Evolutionary conservation across 2,888 invertebrate genomes (phyloP).

Genomic region (Napeogenes inachia): DNA sequence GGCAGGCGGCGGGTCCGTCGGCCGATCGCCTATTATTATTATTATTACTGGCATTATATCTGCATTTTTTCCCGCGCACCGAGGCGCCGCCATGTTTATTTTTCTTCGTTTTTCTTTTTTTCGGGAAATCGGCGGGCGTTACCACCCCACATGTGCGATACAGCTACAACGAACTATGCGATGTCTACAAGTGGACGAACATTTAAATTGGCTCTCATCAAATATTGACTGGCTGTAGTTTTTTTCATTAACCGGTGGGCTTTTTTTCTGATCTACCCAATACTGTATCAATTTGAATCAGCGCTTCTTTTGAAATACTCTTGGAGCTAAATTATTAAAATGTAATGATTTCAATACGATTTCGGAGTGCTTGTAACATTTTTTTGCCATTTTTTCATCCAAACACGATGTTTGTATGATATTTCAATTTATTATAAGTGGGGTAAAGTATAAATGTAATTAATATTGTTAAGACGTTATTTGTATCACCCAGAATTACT

Average conservation of each 20-base stretch:
- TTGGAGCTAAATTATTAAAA: slow-evolving; percentile 28
- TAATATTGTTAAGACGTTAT: no score
- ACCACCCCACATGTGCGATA: slow-evolving; percentile 52
- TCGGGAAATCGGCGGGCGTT: slow-evolving; percentile 61
- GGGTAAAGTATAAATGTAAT: no score
- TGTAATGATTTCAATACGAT: slow-evolving; percentile 25
- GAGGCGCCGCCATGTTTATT: slow-evolving; percentile 65
- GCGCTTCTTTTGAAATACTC: slow-evolving; percentile 49
- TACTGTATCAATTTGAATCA: slow-evolving; percentile 58
- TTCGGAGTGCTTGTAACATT: slow-evolving; percentile 13
- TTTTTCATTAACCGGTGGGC: slow-evolving; percentile 69
- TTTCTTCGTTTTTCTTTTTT: slow-evolving; percentile 70
- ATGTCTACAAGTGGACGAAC: slow-evolving; percentile 77
- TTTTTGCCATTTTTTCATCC: background rate
- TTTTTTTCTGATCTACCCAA: slow-evolving; percentile 58
- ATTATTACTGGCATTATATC: slow-evolving; percentile 77
- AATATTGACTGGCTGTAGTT: slow-evolving; percentile 76
- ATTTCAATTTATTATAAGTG: no score
- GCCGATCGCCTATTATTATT: slow-evolving; percentile 76
- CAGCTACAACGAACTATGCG: slow-evolving; percentile 65
- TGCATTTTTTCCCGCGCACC: slow-evolving; percentile 74
- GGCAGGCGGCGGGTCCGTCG: slow-evolving; percentile 55
- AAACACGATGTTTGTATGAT: background rate
- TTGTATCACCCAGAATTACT: no score
- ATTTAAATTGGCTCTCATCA: slow-evolving; percentile 78